Evolutionary conservation across 2,888 invertebrate genomes (phyloP).

Genomic region (Spodoptera exigua): DNA sequence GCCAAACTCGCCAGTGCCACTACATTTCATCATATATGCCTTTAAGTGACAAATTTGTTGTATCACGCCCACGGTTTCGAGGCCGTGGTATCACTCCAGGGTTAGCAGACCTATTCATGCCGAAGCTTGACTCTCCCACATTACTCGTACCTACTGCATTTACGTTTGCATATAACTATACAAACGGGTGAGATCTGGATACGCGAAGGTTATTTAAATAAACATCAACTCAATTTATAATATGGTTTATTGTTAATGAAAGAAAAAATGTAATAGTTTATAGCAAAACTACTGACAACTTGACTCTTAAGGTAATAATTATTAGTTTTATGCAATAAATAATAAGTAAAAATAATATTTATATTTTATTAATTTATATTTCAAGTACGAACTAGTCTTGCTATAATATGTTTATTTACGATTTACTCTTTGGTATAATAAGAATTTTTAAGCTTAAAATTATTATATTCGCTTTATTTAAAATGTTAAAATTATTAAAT

Average conservation of each 20-base stretch:
- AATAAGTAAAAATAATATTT: background rate
- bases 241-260: conserved; percentile 47
- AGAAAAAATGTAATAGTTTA: conserved; percentile 39
- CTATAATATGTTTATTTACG: conserved; percentile 19
- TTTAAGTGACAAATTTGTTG: no score
- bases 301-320: background rate
- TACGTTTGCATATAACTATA: no score
- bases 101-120: no score
- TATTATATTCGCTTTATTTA: background rate
- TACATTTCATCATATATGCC: no score
- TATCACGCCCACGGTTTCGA: no score
- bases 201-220: no score
- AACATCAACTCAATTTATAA: conserved; percentile 23
- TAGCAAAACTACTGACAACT: conserved; percentile 11
- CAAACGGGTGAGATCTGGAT: no score
- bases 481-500: conserved; percentile 2
- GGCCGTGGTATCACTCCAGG: no score
- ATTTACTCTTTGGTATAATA: conserved; percentile 48
- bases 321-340: background rate
- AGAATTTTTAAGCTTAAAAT: conserved; percentile 1
- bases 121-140: no score
- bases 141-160: no score
- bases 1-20: no score
- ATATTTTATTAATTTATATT: background rate
- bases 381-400: conserved; percentile 7